Conservation (phyloP, 37 sponge, comb jelly and placozoan species). For the Tethya wilhelma region DNA sequence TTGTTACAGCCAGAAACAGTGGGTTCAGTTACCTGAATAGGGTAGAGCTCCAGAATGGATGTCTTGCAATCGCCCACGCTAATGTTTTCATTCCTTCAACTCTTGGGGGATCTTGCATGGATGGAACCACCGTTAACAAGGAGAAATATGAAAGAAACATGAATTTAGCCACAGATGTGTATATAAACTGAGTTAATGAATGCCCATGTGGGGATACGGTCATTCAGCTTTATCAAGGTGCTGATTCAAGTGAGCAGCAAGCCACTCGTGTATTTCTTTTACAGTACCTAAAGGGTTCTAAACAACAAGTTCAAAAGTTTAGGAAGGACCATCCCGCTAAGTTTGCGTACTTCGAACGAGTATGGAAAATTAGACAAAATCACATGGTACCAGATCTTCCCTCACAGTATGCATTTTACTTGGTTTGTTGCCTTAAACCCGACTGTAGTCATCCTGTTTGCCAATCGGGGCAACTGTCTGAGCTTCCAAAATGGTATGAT, state of each 20-base stretch:
- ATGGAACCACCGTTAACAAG: conserved; percentile 8
- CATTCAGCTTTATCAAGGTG: conserved; percentile 30
- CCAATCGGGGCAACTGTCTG: background rate
- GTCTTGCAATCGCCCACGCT: conserved; percentile 33
- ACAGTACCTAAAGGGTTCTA: conserved; percentile 35
- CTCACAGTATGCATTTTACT: conserved; percentile 17
- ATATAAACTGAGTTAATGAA: conserved; percentile 19
- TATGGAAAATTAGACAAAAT: conserved; percentile 11
- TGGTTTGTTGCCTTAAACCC: conserved; percentile 28
- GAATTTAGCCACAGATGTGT: conserved; percentile 36
- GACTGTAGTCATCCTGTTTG: conserved; percentile 33
- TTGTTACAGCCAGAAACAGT: conserved; percentile 25
- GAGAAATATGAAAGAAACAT: conserved; percentile 16
- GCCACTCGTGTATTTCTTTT: conserved; percentile 2
- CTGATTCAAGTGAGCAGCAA: conserved; percentile 12
- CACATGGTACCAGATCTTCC: conserved; percentile 36
- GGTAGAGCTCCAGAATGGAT: conserved; percentile 17
- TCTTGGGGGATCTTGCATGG: conserved; percentile 26
- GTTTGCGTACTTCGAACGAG: conserved; percentile 1
- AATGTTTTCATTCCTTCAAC: conserved; percentile 49
- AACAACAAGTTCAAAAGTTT: conserved; percentile 3
- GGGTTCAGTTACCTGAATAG: conserved; percentile 36
- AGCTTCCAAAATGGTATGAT: background rate
- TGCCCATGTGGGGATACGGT: conserved; percentile 44
- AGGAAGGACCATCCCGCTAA: conserved; percentile 8